Conservation (phyloP, 2,113 vertebrate species). For the Monopterus albus region DNA sequence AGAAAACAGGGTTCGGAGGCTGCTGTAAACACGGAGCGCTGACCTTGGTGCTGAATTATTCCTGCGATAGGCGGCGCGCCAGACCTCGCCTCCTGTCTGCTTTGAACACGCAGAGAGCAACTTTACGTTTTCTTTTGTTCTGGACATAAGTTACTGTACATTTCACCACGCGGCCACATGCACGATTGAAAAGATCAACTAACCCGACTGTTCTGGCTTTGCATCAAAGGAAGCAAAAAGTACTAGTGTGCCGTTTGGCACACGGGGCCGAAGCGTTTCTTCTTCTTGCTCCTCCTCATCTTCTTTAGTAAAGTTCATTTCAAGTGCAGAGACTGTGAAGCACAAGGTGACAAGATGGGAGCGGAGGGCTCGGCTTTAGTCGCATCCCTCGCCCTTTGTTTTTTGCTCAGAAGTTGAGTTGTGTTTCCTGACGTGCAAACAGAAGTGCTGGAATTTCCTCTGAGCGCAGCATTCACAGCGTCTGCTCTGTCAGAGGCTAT, state of each 20-base stretch:
- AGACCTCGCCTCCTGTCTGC: neutral
- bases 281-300: neutral
- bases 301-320: conserved; percentile 36
- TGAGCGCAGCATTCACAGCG: too few species aligned
- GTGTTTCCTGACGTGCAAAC: too few species aligned
- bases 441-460: neutral
- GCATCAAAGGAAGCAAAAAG: neutral
- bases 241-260: neutral
- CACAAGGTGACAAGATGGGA: neutral
- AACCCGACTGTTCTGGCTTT: neutral
- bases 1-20: neutral
- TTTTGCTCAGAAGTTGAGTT: neutral
- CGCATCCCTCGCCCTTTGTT: too few species aligned
- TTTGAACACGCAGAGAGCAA: neutral
- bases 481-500: neutral
- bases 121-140: neutral
- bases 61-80: neutral
- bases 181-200: neutral
- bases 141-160: neutral
- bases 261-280: neutral
- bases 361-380: neutral
- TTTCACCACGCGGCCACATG: conserved; percentile 43
- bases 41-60: conserved; percentile 68
- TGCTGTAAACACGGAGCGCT: conserved; percentile 28
- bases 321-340: neutral